phyloP scores from a whole-genome alignment of 2,113 vertebrate species.

The Opisthocomus hoazin region DNA sequence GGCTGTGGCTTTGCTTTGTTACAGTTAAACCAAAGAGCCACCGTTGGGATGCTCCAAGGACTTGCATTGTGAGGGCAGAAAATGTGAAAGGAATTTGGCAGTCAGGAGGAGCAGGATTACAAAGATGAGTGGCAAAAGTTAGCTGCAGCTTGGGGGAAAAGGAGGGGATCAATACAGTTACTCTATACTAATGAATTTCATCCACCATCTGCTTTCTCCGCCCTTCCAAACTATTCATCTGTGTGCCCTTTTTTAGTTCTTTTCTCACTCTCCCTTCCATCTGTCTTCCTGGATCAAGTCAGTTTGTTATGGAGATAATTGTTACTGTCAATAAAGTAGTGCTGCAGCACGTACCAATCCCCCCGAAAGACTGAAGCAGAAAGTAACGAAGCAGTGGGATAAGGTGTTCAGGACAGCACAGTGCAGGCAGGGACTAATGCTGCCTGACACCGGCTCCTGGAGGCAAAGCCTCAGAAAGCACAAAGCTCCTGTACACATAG shows the following conservation, averaged over 20 bases:
- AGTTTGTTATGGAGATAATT: neutral
- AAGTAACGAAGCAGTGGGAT: neutral
- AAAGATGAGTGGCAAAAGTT: neutral
- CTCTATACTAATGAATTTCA: constrained; percentile 8
- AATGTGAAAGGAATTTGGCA: neutral
- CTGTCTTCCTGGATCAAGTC: constrained; percentile 22
- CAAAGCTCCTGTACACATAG: accelerated
- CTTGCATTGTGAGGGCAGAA: neutral
- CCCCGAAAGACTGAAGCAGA: neutral
- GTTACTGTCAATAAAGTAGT: neutral
- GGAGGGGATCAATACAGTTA: neutral
- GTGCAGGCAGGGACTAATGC: neutral
- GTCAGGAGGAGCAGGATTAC: neutral
- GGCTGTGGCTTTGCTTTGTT: neutral
- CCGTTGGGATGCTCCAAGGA: accelerated
- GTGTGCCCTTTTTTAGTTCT: neutral
- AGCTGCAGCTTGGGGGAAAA: neutral
- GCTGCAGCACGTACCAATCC: neutral
- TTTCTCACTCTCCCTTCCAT: constrained; percentile 25
- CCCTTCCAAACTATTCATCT: constrained; percentile 38
- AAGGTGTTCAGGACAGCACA: neutral
- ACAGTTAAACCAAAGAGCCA: neutral
- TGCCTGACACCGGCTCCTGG: neutral
- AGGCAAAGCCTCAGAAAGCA: neutral
- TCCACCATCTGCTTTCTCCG: constrained; percentile 22